A percentile compares a stretch with the other conserved stretches of the same genome.
These are phyloP conservation scores for Onthophagus sagittarius DNA, from an alignment of 2,888 invertebrate genomes.

Conservation along the genomic window DNA sequence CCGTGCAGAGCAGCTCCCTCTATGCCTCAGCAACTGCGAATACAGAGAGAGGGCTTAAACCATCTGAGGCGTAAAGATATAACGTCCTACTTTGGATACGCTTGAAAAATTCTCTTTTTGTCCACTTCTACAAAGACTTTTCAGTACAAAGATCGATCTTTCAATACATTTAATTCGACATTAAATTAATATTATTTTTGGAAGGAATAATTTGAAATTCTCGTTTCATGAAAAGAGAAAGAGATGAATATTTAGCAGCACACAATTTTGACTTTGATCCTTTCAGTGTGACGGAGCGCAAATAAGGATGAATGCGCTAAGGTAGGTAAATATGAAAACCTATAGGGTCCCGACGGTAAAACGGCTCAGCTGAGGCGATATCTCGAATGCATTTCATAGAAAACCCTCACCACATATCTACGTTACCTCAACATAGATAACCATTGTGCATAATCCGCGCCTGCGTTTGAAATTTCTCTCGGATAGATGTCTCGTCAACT, in stretches of 20 bases:
- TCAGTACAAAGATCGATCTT: neutral
- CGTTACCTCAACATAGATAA: neutral
- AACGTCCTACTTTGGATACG: neutral
- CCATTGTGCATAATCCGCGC: neutral
- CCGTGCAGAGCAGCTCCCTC: neutral
- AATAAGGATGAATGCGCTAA: neutral
- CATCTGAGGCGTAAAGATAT: neutral
- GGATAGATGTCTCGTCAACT: neutral
- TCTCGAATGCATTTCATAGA: neutral
- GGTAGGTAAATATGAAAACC: neutral
- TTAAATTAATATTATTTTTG: no score
- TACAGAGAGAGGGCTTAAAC: neutral
- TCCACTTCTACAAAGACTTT: neutral
- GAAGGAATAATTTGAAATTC: no score
- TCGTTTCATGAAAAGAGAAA: neutral
- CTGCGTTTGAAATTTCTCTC: neutral
- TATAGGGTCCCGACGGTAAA: neutral
- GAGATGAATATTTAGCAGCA: neutral
- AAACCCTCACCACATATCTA: neutral
- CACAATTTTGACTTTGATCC: neutral
- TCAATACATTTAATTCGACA: no score
- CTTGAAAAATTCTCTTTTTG: neutral
- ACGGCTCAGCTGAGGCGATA: neutral
- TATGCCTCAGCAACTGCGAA: neutral
- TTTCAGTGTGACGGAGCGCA: neutral